These are phyloP conservation scores for Apodemus agrarius DNA, from an alignment of 2,797 vertebrate genomes.

Conservation along the genomic window DNA sequence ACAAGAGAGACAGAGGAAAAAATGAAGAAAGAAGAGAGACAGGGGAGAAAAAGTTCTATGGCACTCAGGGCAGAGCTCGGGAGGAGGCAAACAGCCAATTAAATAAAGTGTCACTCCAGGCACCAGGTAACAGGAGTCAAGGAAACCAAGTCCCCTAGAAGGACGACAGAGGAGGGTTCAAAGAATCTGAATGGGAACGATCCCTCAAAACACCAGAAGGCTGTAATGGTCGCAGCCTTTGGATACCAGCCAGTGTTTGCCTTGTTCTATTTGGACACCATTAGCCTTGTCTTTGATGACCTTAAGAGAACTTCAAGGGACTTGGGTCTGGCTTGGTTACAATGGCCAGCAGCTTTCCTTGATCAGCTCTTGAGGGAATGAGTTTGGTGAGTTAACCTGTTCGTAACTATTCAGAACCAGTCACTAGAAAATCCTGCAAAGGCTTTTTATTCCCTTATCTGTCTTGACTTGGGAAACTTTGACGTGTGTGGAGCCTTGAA, in stretches of 20 bases:
- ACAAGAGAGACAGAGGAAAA: background rate
- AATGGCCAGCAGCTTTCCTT: background rate
- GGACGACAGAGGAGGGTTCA: background rate
- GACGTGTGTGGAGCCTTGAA: background rate
- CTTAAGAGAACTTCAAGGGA: background rate
- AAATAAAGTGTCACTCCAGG: background rate
- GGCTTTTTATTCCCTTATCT: background rate
- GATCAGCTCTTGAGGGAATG: background rate
- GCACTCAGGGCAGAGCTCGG: background rate
- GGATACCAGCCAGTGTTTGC: background rate
- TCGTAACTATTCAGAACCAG: background rate
- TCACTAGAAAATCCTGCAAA: background rate
- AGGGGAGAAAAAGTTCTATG: background rate
- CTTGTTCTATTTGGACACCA: background rate
- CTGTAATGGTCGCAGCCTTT: background rate
- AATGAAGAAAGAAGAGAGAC: background rate
- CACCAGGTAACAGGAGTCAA: background rate
- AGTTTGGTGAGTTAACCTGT: background rate
- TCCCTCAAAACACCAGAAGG: background rate
- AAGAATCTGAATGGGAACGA: background rate
- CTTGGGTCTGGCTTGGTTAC: background rate
- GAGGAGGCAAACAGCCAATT: background rate
- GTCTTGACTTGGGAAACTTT: background rate
- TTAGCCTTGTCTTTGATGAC: background rate
- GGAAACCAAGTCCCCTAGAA: background rate